Evolutionary conservation across 2,888 invertebrate genomes (phyloP).

Genomic region (Podotricha telesiphe): DNA sequence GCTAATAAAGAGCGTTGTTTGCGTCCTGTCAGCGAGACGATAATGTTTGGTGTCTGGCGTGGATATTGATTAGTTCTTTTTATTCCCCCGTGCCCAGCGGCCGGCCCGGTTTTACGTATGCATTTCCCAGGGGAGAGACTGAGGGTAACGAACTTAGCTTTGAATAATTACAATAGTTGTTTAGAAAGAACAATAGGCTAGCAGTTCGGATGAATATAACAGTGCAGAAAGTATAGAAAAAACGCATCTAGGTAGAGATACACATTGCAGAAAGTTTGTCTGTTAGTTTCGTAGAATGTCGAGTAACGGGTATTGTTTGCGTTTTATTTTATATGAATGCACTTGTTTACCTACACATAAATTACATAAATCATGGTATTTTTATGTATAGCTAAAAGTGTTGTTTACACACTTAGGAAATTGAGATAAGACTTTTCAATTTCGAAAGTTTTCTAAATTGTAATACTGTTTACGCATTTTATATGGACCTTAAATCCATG

Average conservation of each 20-base stretch:
- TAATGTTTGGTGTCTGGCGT: slow-evolving; percentile 41
- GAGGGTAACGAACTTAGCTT: slow-evolving; percentile 38
- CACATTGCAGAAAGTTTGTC: not conserved
- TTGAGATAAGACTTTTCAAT: too few relatives aligned
- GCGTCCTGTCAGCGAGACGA: slow-evolving; percentile 34
- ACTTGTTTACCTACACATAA: too few relatives aligned
- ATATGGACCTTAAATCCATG: too few relatives aligned
- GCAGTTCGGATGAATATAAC: slow-evolving; percentile 14
- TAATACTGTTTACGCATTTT: too few relatives aligned
- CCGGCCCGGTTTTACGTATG: slow-evolving; percentile 35
- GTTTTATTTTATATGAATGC: not conserved
- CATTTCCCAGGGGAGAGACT: slow-evolving; percentile 39
- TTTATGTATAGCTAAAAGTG: too few relatives aligned
- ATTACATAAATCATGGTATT: not conserved
- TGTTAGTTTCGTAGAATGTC: not conserved
- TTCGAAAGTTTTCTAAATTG: too few relatives aligned
- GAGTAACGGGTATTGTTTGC: not conserved
- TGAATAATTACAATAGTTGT: slow-evolving; percentile 38
- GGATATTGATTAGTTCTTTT: slow-evolving; percentile 40
- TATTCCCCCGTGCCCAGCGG: slow-evolving; percentile 33
- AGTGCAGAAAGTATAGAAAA: slow-evolving; percentile 10
- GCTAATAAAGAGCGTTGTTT: slow-evolving; percentile 37
- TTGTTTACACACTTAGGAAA: too few relatives aligned
- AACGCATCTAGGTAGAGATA: not conserved
- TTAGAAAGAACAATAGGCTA: slow-evolving; percentile 18